These are phyloP conservation scores for Selene dorsalis DNA, from an alignment of 2,797 vertebrate species.

Conservation along the genomic window DNA sequence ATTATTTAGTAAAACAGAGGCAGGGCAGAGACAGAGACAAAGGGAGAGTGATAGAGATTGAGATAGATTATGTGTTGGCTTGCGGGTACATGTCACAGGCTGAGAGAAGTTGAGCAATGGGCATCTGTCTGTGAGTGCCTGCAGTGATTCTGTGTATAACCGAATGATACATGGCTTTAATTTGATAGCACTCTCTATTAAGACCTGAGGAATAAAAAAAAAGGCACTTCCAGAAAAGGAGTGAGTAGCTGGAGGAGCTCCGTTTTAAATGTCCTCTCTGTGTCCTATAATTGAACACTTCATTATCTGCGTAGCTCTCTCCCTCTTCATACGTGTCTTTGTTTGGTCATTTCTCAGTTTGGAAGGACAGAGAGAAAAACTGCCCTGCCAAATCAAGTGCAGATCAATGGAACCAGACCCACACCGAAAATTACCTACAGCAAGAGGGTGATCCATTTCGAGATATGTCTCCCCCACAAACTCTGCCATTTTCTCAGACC, in stretches of 20 bases:
- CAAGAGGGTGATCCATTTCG: constrained; percentile 57
- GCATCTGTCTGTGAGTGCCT: constrained; percentile 46
- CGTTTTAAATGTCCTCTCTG: constrained; percentile 66
- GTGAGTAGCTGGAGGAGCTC: constrained; percentile 61
- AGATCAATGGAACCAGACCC: constrained; percentile 64
- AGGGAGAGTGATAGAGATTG: constrained; percentile 39
- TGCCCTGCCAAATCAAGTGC: constrained; percentile 63
- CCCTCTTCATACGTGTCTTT: constrained; percentile 55
- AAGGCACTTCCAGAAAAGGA: constrained; percentile 56
- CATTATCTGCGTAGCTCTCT: constrained; percentile 74
- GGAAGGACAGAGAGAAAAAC: constrained; percentile 65
- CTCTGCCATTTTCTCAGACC: constrained; percentile 20
- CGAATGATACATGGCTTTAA: constrained; percentile 82
- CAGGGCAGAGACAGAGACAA: constrained; percentile 47
- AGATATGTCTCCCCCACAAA: constrained; percentile 24
- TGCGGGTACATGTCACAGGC: constrained; percentile 39
- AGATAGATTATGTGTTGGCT: constrained; percentile 55
- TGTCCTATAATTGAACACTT: constrained; percentile 83
- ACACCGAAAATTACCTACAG: constrained; percentile 59
- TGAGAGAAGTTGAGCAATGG: constrained; percentile 55
- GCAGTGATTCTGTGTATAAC: constrained; percentile 59
- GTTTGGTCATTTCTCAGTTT: constrained; percentile 72
- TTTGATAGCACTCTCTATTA: constrained; percentile 75
- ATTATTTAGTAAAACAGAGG: constrained; percentile 59
- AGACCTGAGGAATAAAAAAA: constrained; percentile 42